Base-by-base conservation (phyloP, 2,888 invertebrate genomes). In the Orthosia incerta region DNA sequence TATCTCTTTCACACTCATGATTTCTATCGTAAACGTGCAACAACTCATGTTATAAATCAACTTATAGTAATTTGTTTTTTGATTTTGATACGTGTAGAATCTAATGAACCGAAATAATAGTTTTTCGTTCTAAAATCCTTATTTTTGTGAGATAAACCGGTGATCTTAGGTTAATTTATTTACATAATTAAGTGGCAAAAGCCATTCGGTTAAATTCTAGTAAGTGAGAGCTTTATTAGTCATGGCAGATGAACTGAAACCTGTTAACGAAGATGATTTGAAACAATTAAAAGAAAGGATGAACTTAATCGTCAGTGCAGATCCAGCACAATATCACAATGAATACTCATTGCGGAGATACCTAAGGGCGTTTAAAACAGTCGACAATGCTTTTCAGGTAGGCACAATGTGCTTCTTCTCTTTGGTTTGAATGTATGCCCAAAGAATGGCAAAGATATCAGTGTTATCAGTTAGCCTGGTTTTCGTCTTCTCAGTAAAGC, bases 381-480 rank as follows among this genome's bases (percentile, higher is more conserved):
- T 97, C 60, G 98, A 98, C 91, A 97, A 96, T 87, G 97, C 98
- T 77, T 98, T 98, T 92, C 97, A 98, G 97, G 98, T 98, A 93
- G 91, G 76, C 71, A 76, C n/a, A 23, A 23, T 20, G 31, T 66
- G 3, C 50, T 15, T 48, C 16, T 59, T 57, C 2, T n/a, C 63
- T 53, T 59, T 16, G 0, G 4, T 55, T 26, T 74, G 26, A 20
- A 50, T 20, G 18, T 45, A 48, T 45, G 12, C 5, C 1, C 48
- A 39, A 39, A 16, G 15, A 48, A 13, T 56, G 4, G 23, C 15
- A 55, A 18, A 23, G n/a, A 15, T 57, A 45, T 18, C 11, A n/a
- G 3, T 76, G 15, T 23, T 16, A 57, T 23, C 16, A 46, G 26
- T 59, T 68, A 45, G 3, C 18, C n/a, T n/a, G 12, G 31, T 46